A percentile compares a stretch with the other conserved stretches of the same genome.
phyloP scores from a whole-genome alignment of 2,113 vertebrate species.

The Nipponia nippon region DNA sequence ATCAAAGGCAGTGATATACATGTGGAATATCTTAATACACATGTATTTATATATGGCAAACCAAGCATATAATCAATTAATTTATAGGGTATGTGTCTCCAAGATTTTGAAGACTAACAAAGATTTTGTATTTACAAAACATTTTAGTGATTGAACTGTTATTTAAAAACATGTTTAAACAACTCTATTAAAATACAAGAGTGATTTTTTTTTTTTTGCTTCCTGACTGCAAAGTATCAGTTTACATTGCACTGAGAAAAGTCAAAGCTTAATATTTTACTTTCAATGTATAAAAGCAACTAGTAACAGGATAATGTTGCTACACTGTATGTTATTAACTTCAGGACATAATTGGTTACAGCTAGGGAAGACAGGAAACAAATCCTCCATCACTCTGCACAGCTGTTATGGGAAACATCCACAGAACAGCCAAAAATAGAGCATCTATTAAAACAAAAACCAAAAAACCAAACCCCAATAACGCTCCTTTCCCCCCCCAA shows the following conservation, averaged over 20 bases:
- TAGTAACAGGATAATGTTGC: background rate
- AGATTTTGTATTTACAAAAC: background rate
- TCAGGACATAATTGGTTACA: background rate
- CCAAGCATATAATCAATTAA: background rate
- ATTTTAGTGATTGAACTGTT: background rate
- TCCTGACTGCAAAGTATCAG: background rate
- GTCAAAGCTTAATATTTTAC: background rate
- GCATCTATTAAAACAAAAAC: background rate
- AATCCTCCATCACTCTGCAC: background rate
- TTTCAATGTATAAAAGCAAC: background rate
- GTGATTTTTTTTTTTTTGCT: background rate
- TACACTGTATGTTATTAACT: background rate
- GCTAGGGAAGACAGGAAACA: background rate
- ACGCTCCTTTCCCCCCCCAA: background rate
- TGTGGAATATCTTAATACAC: background rate
- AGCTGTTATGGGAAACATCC: rapidly evolving
- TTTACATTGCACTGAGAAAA: background rate
- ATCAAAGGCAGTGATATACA: background rate
- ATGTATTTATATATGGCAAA: background rate
- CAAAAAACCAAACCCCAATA: no score
- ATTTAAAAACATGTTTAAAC: background rate
- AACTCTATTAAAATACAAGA: background rate
- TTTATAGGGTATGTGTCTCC: background rate
- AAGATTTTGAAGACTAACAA: background rate
- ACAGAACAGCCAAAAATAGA: background rate